Evolutionary conservation across 1,140 invertebrate species (phyloP).

Genomic region (Caenorhabditis briggsae): DNA sequence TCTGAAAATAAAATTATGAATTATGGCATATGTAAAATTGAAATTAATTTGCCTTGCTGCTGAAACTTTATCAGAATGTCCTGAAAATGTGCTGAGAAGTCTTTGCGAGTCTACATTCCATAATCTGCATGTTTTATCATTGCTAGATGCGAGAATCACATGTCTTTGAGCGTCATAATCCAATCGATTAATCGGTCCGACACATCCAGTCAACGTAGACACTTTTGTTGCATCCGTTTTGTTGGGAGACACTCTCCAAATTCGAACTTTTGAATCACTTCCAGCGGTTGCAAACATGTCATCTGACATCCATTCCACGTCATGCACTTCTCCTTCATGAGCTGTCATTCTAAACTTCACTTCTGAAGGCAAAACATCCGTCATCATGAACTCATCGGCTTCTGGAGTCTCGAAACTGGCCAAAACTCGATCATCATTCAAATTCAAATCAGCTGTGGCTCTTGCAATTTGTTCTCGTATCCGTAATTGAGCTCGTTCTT

Average conservation of each 20-base stretch:
- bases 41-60: slow-evolving; percentile 7
- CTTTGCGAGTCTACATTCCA: slow-evolving; percentile 63
- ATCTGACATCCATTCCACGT: slow-evolving; percentile 59
- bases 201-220: slow-evolving; percentile 40
- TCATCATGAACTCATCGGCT: slow-evolving; percentile 16
- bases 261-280: slow-evolving; percentile 56
- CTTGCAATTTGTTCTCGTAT: slow-evolving; percentile 50
- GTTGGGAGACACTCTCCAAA: slow-evolving; percentile 61
- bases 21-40: neutral
- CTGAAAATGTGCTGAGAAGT: slow-evolving; percentile 41
- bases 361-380: slow-evolving; percentile 56
- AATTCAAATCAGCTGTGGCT: slow-evolving; percentile 48
- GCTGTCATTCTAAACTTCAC: slow-evolving; percentile 61
- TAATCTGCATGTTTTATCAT: slow-evolving; percentile 53
- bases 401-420: neutral
- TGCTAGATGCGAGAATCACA: slow-evolving; percentile 39
- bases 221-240: slow-evolving; percentile 38
- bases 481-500: slow-evolving; percentile 16
- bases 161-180: slow-evolving; percentile 52
- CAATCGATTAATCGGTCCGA: slow-evolving; percentile 53
- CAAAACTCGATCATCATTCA: slow-evolving; percentile 19
- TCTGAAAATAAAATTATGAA: neutral
- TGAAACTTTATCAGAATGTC: slow-evolving; percentile 35
- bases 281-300: slow-evolving; percentile 63
- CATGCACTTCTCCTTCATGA: slow-evolving; percentile 63